Percentiles rank a stretch among this genome's conserved stretches.
Evolutionary conservation across 2,113 vertebrate genomes (phyloP).

Genomic region (Crotalus horridus): DNA sequence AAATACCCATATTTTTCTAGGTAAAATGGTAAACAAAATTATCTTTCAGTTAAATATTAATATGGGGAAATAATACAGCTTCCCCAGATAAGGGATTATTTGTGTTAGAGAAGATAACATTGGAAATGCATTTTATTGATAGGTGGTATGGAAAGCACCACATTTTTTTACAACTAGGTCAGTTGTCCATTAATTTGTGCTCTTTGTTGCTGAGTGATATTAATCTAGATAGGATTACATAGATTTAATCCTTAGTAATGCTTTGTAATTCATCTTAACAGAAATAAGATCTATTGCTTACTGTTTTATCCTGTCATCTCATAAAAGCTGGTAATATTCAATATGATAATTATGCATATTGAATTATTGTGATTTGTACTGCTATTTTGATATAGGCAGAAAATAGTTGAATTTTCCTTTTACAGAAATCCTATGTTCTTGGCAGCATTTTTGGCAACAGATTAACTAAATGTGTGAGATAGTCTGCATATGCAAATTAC

Average conservation of each 20-base stretch:
- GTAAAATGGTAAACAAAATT: slow-evolving; percentile 10
- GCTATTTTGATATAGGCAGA: slow-evolving; percentile 32
- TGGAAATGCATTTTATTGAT: slow-evolving; percentile 49
- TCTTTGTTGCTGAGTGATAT: slow-evolving; percentile 47
- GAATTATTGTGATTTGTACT: slow-evolving; percentile 13
- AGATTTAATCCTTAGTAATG: slow-evolving; percentile 50
- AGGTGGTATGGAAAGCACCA: slow-evolving; percentile 31
- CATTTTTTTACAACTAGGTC: slow-evolving; percentile 58
- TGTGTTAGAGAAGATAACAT: slow-evolving; percentile 27
- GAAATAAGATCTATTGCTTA: slow-evolving; percentile 55
- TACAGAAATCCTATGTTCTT: slow-evolving; percentile 41
- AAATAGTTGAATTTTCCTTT: slow-evolving; percentile 29
- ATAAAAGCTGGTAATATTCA: slow-evolving; percentile 53
- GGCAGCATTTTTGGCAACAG: slow-evolving; percentile 53
- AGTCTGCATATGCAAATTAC: slow-evolving; percentile 53
- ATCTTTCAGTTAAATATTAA: slow-evolving; percentile 53
- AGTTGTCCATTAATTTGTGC: slow-evolving; percentile 55
- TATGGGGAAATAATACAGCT: slow-evolving; percentile 7
- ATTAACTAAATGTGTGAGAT: slow-evolving; percentile 39
- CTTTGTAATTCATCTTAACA: slow-evolving; percentile 41
- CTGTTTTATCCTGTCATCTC: slow-evolving; percentile 48
- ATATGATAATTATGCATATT: slow-evolving; percentile 56
- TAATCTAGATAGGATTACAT: slow-evolving; percentile 56
- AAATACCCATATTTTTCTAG: not conserved
- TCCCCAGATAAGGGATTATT: slow-evolving; percentile 39